Evolutionary conservation across 2,888 invertebrate genomes (phyloP).

Genomic region (Sphaerophoria rueppellii): DNA sequence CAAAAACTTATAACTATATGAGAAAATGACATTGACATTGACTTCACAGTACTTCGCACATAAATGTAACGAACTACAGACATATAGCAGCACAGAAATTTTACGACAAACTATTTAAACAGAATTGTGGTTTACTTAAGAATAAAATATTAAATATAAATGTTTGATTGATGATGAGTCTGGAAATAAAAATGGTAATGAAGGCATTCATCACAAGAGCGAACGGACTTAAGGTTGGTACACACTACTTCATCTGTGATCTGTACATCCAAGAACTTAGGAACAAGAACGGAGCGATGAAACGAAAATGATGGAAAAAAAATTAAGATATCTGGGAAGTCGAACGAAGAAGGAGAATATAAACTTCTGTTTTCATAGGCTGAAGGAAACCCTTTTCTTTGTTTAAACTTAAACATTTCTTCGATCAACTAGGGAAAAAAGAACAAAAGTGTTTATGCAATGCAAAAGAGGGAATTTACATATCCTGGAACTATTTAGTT

Average conservation of each 20-base stretch:
- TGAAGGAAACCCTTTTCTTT: constrained; percentile 51
- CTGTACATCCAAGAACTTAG: background rate
- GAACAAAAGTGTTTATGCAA: constrained; percentile 10
- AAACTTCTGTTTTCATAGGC: constrained; percentile 56
- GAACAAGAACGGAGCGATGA: background rate
- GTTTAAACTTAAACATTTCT: constrained; percentile 44
- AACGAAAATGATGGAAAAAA: background rate
- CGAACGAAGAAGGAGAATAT: background rate
- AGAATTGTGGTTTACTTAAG: constrained; percentile 65
- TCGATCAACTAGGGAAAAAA: constrained; percentile 8
- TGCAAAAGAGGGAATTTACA: constrained; percentile 38
- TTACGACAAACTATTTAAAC: constrained; percentile 65
- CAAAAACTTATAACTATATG: too few relatives aligned
- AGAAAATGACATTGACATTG: too few relatives aligned
- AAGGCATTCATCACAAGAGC: constrained; percentile 59
- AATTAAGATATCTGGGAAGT: background rate
- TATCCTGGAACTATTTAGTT: constrained; percentile 62
- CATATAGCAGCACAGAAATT: constrained; percentile 63
- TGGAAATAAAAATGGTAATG: constrained; percentile 67
- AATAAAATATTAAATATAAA: constrained; percentile 62
- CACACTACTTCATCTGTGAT: constrained; percentile 2
- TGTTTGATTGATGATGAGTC: constrained; percentile 70
- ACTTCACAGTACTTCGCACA: too few relatives aligned
- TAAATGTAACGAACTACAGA: too few relatives aligned
- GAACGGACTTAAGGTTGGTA: constrained; percentile 40